These are phyloP conservation scores for Chelonia mydas DNA, from an alignment of 2,797 vertebrate genomes.

Conservation along the genomic window DNA sequence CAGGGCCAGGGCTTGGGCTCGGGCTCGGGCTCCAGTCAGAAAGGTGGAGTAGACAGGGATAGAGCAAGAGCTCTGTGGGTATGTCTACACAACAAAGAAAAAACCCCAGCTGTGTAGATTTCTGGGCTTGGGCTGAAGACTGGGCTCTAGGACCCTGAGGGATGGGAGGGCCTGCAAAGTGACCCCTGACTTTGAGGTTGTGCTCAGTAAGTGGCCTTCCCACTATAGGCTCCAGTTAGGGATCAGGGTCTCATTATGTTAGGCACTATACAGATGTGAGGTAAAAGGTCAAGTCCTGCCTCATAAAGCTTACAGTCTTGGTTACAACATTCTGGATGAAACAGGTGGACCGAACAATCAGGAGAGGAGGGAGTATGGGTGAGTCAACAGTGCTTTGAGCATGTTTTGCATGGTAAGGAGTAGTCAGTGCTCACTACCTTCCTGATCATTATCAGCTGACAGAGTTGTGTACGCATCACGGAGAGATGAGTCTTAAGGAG, in stretches of 20 bases:
- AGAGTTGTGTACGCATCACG: neutral
- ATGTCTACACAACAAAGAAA: neutral
- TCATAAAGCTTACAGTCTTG: too few species aligned
- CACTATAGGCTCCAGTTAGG: neutral
- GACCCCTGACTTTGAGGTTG: too few species aligned
- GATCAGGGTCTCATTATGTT: fast-evolving
- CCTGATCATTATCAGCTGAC: neutral
- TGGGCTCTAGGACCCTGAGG: neutral
- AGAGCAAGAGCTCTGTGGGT: too few species aligned
- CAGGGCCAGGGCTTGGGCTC: too few species aligned
- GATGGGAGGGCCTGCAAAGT: too few species aligned
- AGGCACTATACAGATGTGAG: neutral
- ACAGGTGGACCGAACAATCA: neutral
- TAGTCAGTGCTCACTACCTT: neutral
- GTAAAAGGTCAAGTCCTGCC: too few species aligned
- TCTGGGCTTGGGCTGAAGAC: neutral
- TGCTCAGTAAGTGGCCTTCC: too few species aligned
- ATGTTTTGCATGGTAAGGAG: neutral
- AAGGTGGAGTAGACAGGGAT: too few species aligned
- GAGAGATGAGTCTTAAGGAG: neutral
- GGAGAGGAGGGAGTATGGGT: neutral
- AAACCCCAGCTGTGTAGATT: neutral
- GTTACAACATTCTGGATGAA: neutral
- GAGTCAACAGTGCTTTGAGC: neutral
- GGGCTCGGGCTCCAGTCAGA: too few species aligned